Conservation (phyloP, 2,888 invertebrate genomes). For the Entomobrya proxima region DNA sequence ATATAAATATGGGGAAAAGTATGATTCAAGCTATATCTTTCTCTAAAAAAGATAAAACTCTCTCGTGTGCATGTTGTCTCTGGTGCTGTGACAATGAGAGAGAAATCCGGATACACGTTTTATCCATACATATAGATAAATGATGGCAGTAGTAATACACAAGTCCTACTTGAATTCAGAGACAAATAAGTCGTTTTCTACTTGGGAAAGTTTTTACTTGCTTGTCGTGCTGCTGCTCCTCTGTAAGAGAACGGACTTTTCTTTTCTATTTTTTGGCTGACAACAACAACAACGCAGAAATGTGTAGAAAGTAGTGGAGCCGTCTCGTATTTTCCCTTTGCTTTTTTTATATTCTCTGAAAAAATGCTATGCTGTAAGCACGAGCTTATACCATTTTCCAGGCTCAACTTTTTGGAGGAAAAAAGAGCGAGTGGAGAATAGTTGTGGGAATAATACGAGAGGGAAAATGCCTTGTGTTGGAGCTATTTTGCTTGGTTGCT, state of each 20-base stretch:
- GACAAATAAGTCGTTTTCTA: slow-evolving; percentile 43
- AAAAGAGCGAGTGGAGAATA: slow-evolving; percentile 6
- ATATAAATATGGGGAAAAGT: no score
- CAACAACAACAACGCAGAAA: slow-evolving; percentile 28
- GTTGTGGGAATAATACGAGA: slow-evolving; percentile 49
- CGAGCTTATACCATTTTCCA: neutral
- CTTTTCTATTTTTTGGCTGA: slow-evolving; percentile 25
- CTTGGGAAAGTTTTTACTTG: slow-evolving; percentile 2
- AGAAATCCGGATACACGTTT: slow-evolving; percentile 47
- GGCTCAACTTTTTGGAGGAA: neutral
- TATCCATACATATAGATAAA: slow-evolving; percentile 15
- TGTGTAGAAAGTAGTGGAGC: neutral
- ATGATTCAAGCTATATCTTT: no score
- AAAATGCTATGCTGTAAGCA: neutral
- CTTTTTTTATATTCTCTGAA: neutral
- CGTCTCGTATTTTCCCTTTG: neutral
- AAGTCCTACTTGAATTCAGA: neutral
- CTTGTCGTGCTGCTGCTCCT: slow-evolving; percentile 18
- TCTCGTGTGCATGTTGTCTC: neutral
- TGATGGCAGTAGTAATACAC: neutral
- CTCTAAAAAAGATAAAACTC: no score
- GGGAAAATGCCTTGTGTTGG: slow-evolving; percentile 1
- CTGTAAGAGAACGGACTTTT: neutral
- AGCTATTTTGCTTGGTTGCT: slow-evolving; percentile 61
- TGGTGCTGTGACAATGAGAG: neutral